Base-by-base conservation (phyloP, 2,888 invertebrate species). In the Pollenia labialis region DNA sequence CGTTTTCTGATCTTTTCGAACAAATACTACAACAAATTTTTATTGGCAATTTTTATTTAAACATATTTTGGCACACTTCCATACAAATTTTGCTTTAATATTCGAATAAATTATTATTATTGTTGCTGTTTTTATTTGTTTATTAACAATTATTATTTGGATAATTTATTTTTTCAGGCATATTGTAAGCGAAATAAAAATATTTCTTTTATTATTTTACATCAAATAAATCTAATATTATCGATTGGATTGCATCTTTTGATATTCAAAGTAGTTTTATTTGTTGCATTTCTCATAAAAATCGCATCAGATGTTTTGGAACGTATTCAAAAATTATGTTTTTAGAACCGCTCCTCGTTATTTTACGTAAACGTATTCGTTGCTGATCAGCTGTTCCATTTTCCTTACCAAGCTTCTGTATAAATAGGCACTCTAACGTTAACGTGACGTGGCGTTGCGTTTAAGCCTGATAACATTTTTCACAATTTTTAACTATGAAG, bases 31-130 rank as follows among this genome's bases (percentile, higher is more conserved):
- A 18, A 11, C 6, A 56, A 48, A 48, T n/a, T 23, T 23, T 48
- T 48, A n/a, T 18, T 62, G 8, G 1, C 9, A 48, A 68, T 68
- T 68, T 58, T 56, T 7, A 40, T 68, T 42, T 11, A 23, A 46
- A 4, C 4, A 18, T 14, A 75, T 66, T 76, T 76, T 75, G 75
- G 75, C 62, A 75, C 62, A n/a, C 52, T 62, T 42, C 14, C 42
- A 1, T 52, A 23, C 32, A 32, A 32, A 32, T 32, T 44, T 23
- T 56, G 7, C 11, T 46, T 46, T 11, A 50, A 2, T 10, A 40
- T 23, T n/a, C 50, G 18, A 14, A 46, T 58, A 32, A 6, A 12
- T 68, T 12, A 16, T 68, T 68, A 12, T 40, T 54, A 1, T 69
- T 42, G 4, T 54, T 71, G 7, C 32, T 50, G 12, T 50, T 50